Conservation (phyloP, 92 coral and sea anemone genomes). For the Blastomussa wellsi region DNA sequence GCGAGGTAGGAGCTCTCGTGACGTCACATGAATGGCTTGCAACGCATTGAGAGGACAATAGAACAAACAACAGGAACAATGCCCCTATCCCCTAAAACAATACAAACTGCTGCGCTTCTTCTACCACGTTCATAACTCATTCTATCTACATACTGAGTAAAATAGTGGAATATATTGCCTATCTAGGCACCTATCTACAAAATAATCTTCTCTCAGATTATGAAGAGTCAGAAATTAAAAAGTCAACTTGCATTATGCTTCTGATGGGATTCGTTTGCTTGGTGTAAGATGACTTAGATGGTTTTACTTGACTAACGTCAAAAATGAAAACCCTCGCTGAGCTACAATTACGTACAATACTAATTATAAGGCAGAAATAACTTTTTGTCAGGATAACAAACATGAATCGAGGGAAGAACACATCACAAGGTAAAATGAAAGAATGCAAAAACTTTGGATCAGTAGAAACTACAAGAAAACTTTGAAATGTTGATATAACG, state of each 20-base stretch:
- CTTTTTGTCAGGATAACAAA: not conserved
- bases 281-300: not conserved
- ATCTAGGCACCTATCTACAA: not conserved
- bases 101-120: no score
- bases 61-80: no score
- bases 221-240: not conserved
- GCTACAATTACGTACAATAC: no score
- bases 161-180: not conserved
- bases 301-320: not conserved
- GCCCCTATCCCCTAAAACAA: no score
- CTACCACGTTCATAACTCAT: not conserved
- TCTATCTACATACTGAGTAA: not conserved
- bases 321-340: not conserved
- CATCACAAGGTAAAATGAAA: not conserved
- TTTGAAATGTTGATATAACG: no score
- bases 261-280: not conserved
- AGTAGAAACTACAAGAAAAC: not conserved
- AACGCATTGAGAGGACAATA: no score
- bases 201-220: not conserved
- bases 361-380: no score
- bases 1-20: no score
- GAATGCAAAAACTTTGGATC: not conserved
- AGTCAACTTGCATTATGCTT: not conserved
- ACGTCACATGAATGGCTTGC: no score
- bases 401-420: not conserved